Percentiles rank a stretch among this genome's conserved stretches.
phyloP scores from a whole-genome alignment of 2,888 invertebrate genomes.

The Perithous albicinctus region DNA sequence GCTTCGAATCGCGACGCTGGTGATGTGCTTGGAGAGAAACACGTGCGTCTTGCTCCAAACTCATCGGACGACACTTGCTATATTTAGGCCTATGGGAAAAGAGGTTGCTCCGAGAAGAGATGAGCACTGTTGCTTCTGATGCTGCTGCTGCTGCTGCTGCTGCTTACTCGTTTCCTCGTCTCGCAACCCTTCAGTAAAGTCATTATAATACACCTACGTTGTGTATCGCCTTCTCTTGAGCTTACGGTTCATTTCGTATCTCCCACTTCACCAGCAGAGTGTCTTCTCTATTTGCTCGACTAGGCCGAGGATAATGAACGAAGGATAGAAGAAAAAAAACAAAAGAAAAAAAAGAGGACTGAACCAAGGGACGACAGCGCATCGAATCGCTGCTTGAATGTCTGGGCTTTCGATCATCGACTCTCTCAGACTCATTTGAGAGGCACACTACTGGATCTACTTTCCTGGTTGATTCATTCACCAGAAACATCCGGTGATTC shows the following conservation, averaged over 20 bases:
- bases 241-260: constrained; percentile 22
- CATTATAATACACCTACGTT: constrained; percentile 62
- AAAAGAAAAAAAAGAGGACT: neutral
- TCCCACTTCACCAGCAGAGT: constrained; percentile 45
- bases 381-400: neutral
- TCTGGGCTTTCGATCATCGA: constrained; percentile 35
- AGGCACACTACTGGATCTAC: neutral
- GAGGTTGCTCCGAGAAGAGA: constrained; percentile 71
- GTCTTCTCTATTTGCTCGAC: constrained; percentile 58
- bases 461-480: constrained; percentile 28
- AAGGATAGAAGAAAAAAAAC: neutral
- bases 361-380: neutral
- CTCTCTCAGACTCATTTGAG: neutral
- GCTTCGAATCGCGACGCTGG: constrained; percentile 42
- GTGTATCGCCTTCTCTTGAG: neutral
- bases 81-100: constrained; percentile 84
- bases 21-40: constrained; percentile 68
- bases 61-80: constrained; percentile 80
- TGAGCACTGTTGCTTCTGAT: constrained; percentile 21
- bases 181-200: constrained; percentile 33
- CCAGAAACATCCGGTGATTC: constrained; percentile 18
- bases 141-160: constrained; percentile 20
- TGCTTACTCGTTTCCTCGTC: constrained; percentile 1
- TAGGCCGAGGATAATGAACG: neutral
- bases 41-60: constrained; percentile 77